Conservation (phyloP, 2,888 invertebrate species). For the Meghimatium bilineatum region DNA sequence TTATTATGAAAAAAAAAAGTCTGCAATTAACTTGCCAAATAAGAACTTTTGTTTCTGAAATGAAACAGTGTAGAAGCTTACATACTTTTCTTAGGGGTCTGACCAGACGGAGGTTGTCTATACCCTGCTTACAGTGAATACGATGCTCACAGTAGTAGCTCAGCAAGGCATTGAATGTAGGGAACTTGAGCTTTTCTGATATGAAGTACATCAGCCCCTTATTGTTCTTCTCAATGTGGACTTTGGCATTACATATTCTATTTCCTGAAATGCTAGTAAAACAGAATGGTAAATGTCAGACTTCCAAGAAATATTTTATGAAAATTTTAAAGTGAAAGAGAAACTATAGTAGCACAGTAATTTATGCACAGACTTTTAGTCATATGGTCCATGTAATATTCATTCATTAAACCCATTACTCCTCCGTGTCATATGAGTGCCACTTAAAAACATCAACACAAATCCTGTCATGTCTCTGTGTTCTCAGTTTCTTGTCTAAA, state of each 20-base stretch:
- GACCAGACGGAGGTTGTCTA: conserved; percentile 23
- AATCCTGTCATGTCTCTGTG: too few species aligned
- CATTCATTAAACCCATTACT: too few species aligned
- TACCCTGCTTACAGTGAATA: conserved; percentile 34
- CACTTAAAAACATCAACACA: too few species aligned
- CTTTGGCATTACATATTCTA: conserved; percentile 26
- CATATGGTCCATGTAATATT: too few species aligned
- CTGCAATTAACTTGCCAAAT: background rate
- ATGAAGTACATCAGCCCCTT: background rate
- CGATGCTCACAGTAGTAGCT: conserved; percentile 30
- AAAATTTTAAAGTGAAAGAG: background rate
- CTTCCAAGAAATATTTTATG: background rate
- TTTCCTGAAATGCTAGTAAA: background rate
- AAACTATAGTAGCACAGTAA: too few species aligned
- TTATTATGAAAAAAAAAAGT: too few species aligned
- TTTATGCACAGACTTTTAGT: too few species aligned
- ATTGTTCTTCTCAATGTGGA: conserved; percentile 15
- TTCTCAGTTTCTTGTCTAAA: too few species aligned
- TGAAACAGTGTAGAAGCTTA: background rate
- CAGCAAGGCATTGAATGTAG: conserved; percentile 12
- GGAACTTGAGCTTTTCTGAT: conserved; percentile 22
- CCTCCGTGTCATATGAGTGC: too few species aligned
- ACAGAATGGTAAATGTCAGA: background rate
- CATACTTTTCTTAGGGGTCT: background rate
- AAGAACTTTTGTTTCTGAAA: background rate